A percentile compares a stretch with the other conserved stretches of the same genome.
These are phyloP conservation scores for Scolopax bukidnonensis DNA, from an alignment of 2,797 vertebrate species.

Conservation along the genomic window DNA sequence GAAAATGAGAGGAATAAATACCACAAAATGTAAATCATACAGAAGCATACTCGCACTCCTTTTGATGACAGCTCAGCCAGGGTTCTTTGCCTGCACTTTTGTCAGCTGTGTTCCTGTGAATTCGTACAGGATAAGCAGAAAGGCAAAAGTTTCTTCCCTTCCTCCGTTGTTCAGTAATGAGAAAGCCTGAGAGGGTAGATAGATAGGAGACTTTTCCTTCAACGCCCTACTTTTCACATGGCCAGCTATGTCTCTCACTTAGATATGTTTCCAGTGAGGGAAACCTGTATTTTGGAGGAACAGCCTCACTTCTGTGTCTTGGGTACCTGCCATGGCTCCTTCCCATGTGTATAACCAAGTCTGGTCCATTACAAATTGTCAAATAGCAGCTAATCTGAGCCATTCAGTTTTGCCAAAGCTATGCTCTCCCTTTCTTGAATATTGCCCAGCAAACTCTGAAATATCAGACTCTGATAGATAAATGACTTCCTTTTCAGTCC, in stretches of 20 bases:
- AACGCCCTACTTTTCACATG: background rate
- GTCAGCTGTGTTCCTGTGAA: background rate
- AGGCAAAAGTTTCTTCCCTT: background rate
- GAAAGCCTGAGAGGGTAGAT: background rate
- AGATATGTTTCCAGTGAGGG: background rate
- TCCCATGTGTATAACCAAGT: accelerated
- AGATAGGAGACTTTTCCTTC: background rate
- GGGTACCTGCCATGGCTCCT: background rate
- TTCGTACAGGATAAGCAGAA: background rate
- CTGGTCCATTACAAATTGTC: accelerated
- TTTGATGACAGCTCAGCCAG: background rate
- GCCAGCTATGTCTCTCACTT: background rate
- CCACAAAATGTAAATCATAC: too few relatives aligned
- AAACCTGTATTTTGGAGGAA: background rate
- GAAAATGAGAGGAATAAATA: background rate
- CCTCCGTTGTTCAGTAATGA: background rate
- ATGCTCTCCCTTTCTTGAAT: background rate
- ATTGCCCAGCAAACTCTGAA: background rate
- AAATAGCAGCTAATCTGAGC: background rate
- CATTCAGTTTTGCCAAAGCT: background rate
- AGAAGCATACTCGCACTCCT: background rate
- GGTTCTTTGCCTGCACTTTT: background rate
- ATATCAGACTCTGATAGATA: background rate
- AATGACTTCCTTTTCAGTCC: background rate
- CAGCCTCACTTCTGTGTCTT: background rate